Percentiles rank a stretch among this genome's conserved stretches.
phyloP scores from a whole-genome alignment of 2,888 invertebrate species.

The Synanthedon tipuliformis region DNA sequence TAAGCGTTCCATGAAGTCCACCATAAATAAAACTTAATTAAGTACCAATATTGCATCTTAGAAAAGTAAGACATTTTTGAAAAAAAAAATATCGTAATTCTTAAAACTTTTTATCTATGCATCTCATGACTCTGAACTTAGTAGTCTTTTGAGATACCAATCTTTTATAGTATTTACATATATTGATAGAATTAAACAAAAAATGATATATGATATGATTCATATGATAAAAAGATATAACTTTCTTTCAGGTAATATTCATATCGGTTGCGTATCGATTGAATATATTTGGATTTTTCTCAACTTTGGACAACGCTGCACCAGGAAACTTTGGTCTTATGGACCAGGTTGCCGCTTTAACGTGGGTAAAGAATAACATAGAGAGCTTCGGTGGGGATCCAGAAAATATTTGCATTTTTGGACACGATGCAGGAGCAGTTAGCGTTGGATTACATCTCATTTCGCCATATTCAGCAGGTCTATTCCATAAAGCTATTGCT shows the following conservation, averaged over 20 bases:
- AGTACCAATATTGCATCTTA: no score
- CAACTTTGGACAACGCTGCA: slow-evolving; percentile 80
- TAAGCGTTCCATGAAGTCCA: no score
- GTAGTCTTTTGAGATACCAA: no score
- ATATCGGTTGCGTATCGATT: slow-evolving; percentile 84
- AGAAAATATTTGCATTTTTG: slow-evolving; percentile 80
- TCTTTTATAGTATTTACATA: not conserved
- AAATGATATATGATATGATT: not conserved
- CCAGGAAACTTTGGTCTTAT: slow-evolving; percentile 84
- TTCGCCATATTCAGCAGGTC: slow-evolving; percentile 73
- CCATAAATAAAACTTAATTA: no score
- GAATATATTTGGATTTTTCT: slow-evolving; percentile 87
- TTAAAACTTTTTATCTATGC: no score
- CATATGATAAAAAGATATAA: not conserved
- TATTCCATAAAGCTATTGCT: slow-evolving; percentile 81
- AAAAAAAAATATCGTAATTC: no score
- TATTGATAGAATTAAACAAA: not conserved
- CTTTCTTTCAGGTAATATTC: slow-evolving; percentile 74
- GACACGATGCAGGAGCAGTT: slow-evolving; percentile 83
- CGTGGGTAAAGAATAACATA: slow-evolving; percentile 83
- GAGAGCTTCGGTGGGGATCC: slow-evolving; percentile 80
- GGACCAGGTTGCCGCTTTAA: slow-evolving; percentile 84
- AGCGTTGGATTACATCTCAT: slow-evolving; percentile 83
- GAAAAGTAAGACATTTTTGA: no score
- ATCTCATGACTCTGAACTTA: no score